These are phyloP conservation scores for Rhynchophorus ferrugineus DNA, from an alignment of 1,140 invertebrate genomes.

Conservation along the genomic window DNA sequence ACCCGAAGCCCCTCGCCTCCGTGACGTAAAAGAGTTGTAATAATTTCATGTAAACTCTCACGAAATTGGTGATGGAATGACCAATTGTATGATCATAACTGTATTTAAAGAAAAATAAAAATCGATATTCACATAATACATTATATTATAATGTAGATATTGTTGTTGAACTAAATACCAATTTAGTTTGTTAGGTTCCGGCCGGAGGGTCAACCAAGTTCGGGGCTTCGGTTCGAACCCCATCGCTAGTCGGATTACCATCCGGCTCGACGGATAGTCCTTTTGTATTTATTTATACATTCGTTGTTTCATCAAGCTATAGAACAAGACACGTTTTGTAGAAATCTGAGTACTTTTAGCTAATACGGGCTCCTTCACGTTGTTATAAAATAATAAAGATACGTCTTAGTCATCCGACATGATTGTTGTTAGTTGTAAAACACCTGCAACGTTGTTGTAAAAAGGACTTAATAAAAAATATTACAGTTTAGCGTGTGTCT, in stretches of 20 bases:
- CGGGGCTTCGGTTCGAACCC: too few relatives aligned
- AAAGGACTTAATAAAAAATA: constrained; percentile 36
- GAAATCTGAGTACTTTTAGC: constrained; percentile 41
- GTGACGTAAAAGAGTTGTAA: constrained; percentile 33
- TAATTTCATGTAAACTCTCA: constrained; percentile 31
- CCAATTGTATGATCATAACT: constrained; percentile 41
- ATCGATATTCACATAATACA: constrained; percentile 39
- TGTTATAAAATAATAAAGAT: constrained; percentile 42
- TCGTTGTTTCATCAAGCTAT: constrained; percentile 27
- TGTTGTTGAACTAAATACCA: constrained; percentile 35
- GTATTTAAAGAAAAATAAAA: constrained; percentile 27
- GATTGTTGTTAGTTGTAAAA: constrained; percentile 38
- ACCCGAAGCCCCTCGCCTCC: constrained; percentile 31
- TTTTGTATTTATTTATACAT: constrained; percentile 41
- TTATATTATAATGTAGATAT: constrained; percentile 42
- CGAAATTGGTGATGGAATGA: constrained; percentile 35
- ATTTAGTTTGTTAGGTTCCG: constrained; percentile 11
- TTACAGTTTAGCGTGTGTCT: constrained; percentile 29
- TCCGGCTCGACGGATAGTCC: too few relatives aligned
- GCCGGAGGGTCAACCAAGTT: too few relatives aligned
- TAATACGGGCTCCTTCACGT: constrained; percentile 43
- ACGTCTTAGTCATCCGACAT: constrained; percentile 35
- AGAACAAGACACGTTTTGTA: constrained; percentile 38
- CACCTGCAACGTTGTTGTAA: constrained; percentile 38
- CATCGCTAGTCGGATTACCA: too few relatives aligned